A percentile compares a stretch with the other conserved stretches of the same genome.
phyloP scores from a whole-genome alignment of 2,797 vertebrate genomes.

The Rhinichthys osculus region DNA sequence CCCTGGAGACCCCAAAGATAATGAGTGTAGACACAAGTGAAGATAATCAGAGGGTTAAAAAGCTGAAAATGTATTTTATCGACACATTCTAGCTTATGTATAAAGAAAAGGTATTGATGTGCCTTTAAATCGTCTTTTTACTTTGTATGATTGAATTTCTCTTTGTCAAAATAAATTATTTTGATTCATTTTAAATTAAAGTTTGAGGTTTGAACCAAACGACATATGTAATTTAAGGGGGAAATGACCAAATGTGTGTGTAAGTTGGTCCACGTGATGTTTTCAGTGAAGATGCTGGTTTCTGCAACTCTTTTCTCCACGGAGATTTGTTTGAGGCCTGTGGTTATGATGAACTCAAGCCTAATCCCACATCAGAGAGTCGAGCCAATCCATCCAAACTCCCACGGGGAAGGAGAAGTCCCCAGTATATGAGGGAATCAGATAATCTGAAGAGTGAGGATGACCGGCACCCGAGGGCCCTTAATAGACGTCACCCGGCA shows the following conservation, averaged over 20 bases:
- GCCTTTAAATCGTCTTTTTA: background rate
- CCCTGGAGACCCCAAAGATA: too few relatives aligned
- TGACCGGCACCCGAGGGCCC: background rate
- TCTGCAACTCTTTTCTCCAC: background rate
- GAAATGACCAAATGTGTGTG: background rate
- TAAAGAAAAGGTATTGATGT: background rate
- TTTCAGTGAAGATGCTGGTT: background rate
- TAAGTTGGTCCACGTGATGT: background rate
- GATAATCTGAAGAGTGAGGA: background rate
- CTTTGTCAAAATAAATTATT: background rate
- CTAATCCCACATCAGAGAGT: constrained; percentile 29
- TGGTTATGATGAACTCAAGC: background rate
- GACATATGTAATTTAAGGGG: background rate
- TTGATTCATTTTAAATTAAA: background rate
- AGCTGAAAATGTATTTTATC: background rate
- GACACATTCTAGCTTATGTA: background rate
- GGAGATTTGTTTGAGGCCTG: background rate
- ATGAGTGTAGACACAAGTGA: too few relatives aligned
- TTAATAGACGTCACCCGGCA: background rate
- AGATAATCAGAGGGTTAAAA: too few relatives aligned
- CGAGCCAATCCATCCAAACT: background rate
- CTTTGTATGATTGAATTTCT: background rate
- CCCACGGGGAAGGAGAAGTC: background rate
- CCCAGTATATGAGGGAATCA: background rate
- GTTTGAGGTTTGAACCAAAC: background rate